These are phyloP conservation scores for Aphis craccivora DNA, from an alignment of 1,140 invertebrate genomes.

Conservation along the genomic window DNA sequence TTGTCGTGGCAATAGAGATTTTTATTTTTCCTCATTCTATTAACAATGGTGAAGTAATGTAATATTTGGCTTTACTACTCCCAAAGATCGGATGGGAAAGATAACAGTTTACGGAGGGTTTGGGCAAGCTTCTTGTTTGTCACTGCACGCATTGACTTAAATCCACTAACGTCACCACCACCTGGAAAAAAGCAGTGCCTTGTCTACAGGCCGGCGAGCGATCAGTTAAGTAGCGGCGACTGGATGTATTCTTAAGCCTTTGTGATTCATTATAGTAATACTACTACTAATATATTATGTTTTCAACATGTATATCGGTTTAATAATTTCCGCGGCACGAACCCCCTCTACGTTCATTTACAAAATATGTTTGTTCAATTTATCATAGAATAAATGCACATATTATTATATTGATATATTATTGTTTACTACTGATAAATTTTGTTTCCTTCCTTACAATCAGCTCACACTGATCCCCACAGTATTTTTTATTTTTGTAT, in stretches of 20 bases:
- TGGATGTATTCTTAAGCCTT: conserved; percentile 13
- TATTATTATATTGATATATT: no score
- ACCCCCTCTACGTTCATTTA: neutral
- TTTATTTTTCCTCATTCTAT: neutral
- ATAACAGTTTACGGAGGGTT: neutral
- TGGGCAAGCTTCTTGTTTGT: conserved; percentile 1
- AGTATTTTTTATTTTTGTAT: no score
- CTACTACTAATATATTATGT: neutral
- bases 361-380: neutral
- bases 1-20: neutral
- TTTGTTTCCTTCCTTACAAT: no score
- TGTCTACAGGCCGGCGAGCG: neutral
- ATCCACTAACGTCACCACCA: neutral
- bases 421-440: no score
- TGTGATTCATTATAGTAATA: conserved; percentile 1
- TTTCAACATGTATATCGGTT: neutral
- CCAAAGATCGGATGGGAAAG: neutral
- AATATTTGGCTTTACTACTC: neutral
- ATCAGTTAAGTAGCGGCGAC: neutral
- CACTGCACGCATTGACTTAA: neutral
- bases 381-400: neutral
- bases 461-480: no score
- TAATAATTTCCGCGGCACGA: neutral
- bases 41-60: neutral
- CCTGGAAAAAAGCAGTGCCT: neutral